Evolutionary conservation across 92 coral and sea anemone species (phyloP).

Genomic region (Epizoanthus ramosus): DNA sequence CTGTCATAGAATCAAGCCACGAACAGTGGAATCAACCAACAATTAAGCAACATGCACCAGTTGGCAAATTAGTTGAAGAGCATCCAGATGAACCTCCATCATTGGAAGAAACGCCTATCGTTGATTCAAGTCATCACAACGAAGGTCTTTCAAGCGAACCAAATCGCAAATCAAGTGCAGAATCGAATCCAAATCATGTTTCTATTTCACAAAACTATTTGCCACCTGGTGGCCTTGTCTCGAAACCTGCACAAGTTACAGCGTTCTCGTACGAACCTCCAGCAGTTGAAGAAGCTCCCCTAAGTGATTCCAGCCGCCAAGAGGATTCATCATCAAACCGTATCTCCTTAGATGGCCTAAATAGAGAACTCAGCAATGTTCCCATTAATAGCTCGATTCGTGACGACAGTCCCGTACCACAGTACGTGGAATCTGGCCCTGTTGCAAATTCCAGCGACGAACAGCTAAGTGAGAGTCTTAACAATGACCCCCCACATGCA

Average conservation of each 20-base stretch:
- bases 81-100: slow-evolving; percentile 32
- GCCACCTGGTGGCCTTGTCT: slow-evolving; percentile 26
- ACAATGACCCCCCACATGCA: not conserved
- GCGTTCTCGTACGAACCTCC: slow-evolving; percentile 31
- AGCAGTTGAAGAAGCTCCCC: slow-evolving; percentile 34
- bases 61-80: not conserved
- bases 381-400: slow-evolving; percentile 4
- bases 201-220: slow-evolving; percentile 25
- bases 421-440: slow-evolving; percentile 33
- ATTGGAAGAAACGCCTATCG: slow-evolving; percentile 33
- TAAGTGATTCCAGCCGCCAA: not conserved
- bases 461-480: not conserved
- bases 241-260: slow-evolving; percentile 31
- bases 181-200: slow-evolving; percentile 24
- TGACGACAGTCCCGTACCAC: slow-evolving; percentile 20
- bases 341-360: slow-evolving; percentile 12
- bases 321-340: slow-evolving; percentile 10
- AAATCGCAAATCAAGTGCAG: slow-evolving; percentile 7
- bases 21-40: not conserved
- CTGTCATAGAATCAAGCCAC: not conserved
- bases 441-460: slow-evolving; percentile 26
- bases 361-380: slow-evolving; percentile 20
- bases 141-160: not conserved
- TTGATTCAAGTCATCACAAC: not conserved
- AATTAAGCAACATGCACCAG: not conserved